Evolutionary conservation across 1,140 invertebrate species (phyloP), one percentile per base, ranked within the genome.

Genomic region (Cotesia vestalis): DNA sequence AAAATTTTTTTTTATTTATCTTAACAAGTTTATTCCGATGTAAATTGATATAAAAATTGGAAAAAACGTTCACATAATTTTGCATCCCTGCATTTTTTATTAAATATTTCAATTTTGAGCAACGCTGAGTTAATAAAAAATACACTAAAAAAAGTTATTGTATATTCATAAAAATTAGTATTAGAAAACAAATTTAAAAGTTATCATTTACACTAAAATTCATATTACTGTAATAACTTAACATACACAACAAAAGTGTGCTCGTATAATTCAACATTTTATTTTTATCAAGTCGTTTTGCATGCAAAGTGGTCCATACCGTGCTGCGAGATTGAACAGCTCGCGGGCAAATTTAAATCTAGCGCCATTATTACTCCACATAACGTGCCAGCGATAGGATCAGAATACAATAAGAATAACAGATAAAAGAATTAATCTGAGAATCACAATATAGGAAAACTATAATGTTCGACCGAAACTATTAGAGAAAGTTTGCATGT

Each of bases 251-350:
- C 51, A 35, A 55, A 53, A 51, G 14, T 51, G 17, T 27, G 34
- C 53, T 8, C 27, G 17, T 27, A 53, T 67, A 40, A 67, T 20
- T 53, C 53, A 55, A 27, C 6, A 35, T 34, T 55, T 20, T 67
- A 55, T 67, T 67, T 67, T 67, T 67, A 67, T 55, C 20, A 52
- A 53, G 51, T 55, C 51, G 51, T 51, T 67, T 67, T 67, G 40
- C 66, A 67, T 67, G 51, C 35, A 67, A 67, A 67, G 46, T 67
- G 66, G 66, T 38, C 66, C 66, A 67, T 67, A 67, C 53, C 66
- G 66, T 51, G 14, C 20, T 20, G 34, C 14, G 52, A 67, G 27
- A 67, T 66, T 67, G 66, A 67, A 67, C 51, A 55, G 51, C 66
- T 67, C 14, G 66, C 46, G 20, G 66, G 66, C 51, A 38, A 67